Base-by-base conservation (phyloP, 1,140 invertebrate genomes). In the Euwallacea similis region DNA sequence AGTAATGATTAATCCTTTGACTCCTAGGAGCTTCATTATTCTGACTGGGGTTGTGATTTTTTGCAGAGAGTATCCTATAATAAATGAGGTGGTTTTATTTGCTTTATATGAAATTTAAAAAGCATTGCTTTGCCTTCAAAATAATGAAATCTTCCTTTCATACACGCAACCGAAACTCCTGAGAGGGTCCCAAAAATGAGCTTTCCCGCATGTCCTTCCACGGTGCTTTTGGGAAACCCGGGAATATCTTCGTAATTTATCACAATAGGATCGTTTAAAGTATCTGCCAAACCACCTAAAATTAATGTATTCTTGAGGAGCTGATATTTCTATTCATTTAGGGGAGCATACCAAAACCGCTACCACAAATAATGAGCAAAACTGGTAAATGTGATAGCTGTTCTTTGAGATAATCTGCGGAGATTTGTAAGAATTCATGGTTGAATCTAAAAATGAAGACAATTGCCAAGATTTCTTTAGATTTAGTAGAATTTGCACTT, bases 351-450 rank as follows among this genome's bases (percentile, higher is more conserved):
- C 92, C 91, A 76, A 98, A 86, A 76, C 97, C 97, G 13, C 94
- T 94, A 9, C 96, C 96, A 82, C 96, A 98, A 76, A 98, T 95
- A 62, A 98, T 93, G n/a, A 92, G 96, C 76, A 98, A 89, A 76
- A 87, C 88, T 11, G 96, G 96, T 55, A 88, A 84, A 11, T 89
- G 84, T 15, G 86, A 85, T 0, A 91, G 89, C 72, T 88, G 85
- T 7, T 88, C 85, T 21, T 91, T 81, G 4, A 97, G 84, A 79
- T 88, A 94, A 58, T 93, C 83, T 0, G 94, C 92, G 6, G 90
- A 44, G 53, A 47, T 54, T 47, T 46, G n/a, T 6, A 72, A 13
- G 15, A 47, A 44, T 42, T 58, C 41, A 1, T 15, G 33, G 15
- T 64, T 59, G 16, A 71, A 71, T 13, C 69, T 71, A 21, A 41